A percentile compares a stretch with the other conserved stretches of the same genome.
These are phyloP conservation scores for Dastarcus helophoroides DNA, from an alignment of 2,888 invertebrate species.

Conservation along the genomic window DNA sequence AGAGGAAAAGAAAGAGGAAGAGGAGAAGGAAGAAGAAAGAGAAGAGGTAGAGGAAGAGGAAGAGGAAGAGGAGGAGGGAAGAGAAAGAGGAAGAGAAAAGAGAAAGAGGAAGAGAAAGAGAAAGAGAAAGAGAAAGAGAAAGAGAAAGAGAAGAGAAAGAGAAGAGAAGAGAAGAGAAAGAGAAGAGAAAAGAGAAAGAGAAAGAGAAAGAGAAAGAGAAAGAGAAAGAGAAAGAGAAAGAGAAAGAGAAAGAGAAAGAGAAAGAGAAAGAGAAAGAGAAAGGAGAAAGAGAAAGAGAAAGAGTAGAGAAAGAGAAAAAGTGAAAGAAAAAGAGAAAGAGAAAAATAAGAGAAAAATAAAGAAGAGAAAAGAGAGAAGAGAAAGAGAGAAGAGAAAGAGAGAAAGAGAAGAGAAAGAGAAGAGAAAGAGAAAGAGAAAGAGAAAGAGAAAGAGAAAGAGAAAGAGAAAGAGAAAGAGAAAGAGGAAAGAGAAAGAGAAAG, in stretches of 20 bases:
- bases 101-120: conserved; percentile 1
- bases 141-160: neutral
- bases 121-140: conserved; percentile 1
- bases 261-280: neutral
- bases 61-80: conserved; percentile 2
- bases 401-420: neutral
- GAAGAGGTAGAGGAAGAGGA: conserved; percentile 2
- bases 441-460: neutral
- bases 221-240: conserved; percentile 1
- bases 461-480: neutral
- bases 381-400: neutral
- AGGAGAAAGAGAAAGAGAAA: neutral
- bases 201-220: conserved; percentile 1
- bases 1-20: conserved; percentile 4
- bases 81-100: neutral
- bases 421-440: neutral
- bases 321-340: neutral
- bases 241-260: conserved; percentile 1
- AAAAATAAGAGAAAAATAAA: neutral
- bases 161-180: conserved; percentile 1
- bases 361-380: neutral
- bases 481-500: neutral
- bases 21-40: neutral
- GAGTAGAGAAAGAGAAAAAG: too few species aligned
- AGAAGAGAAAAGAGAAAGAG: conserved; percentile 1